Conservation (phyloP, 1,140 invertebrate genomes). For the Apis florea region DNA sequence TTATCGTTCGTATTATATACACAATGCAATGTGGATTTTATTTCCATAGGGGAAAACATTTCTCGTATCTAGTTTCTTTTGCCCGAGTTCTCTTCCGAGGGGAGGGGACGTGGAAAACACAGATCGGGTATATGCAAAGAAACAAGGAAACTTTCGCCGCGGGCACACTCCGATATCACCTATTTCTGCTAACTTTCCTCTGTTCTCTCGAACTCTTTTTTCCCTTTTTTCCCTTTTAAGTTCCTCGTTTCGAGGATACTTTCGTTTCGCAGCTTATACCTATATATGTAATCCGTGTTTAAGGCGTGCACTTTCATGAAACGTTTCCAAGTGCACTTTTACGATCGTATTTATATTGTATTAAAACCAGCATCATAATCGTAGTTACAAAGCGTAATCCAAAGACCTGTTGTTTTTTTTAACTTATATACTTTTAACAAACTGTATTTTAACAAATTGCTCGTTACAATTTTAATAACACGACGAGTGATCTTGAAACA, state of each 20-base stretch:
- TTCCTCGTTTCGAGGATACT: slow-evolving; percentile 1
- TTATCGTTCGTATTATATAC: not conserved
- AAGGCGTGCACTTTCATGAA: not conserved
- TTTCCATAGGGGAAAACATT: not conserved
- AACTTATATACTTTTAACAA: no score
- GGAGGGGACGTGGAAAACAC: not conserved
- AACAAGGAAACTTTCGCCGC: slow-evolving; percentile 22
- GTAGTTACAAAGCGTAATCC: no score
- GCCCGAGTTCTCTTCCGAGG: not conserved
- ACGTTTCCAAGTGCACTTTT: not conserved
- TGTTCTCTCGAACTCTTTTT: not conserved
- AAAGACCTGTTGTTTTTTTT: no score
- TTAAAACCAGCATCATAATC: not conserved
- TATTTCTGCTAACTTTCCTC: slow-evolving; percentile 10
- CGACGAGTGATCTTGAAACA: no score
- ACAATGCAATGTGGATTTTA: not conserved
- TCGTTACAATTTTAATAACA: no score
- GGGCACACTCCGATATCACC: not conserved
- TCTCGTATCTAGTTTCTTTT: not conserved
- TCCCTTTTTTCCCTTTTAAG: not conserved
- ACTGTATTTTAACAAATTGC: no score
- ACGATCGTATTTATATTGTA: not conserved
- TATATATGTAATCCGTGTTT: not conserved
- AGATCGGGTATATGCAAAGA: slow-evolving; percentile 13
- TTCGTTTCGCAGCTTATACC: not conserved